Percentiles rank a stretch among this genome's conserved stretches.
Conservation (phyloP, 30 jellyfish, hydroid and myxozoan species). For the Haliclystus octoradiatus region DNA sequence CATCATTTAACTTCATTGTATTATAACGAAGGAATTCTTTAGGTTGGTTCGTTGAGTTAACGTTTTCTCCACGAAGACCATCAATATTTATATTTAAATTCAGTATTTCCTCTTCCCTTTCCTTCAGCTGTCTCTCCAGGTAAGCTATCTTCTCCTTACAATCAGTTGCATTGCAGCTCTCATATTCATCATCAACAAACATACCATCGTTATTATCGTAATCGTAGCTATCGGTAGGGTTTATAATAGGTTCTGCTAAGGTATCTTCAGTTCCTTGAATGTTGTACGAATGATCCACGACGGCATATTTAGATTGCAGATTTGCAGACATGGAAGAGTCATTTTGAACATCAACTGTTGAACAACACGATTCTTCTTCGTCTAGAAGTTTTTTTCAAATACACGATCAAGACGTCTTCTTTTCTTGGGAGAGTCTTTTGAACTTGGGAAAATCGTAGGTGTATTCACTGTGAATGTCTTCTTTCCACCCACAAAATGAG, state of each 20-base stretch:
- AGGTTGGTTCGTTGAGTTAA: neutral
- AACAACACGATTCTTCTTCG: too few species aligned
- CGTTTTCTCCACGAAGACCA: neutral
- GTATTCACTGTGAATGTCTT: neutral
- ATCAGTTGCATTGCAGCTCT: too few species aligned
- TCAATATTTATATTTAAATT: neutral
- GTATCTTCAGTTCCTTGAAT: neutral
- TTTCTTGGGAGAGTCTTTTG: neutral
- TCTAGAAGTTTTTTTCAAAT: too few species aligned
- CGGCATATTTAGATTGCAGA: too few species aligned
- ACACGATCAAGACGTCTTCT: neutral
- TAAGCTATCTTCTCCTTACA: too few species aligned
- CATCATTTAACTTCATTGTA: neutral
- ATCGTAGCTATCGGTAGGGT: too few species aligned
- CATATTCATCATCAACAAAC: too few species aligned
- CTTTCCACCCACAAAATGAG: neutral
- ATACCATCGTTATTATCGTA: too few species aligned
- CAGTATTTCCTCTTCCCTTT: neutral
- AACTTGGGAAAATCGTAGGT: neutral
- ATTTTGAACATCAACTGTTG: too few species aligned
- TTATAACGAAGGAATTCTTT: neutral
- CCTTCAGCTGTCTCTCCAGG: neutral
- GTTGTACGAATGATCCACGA: neutral
- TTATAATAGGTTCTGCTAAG: too few species aligned
- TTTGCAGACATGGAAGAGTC: too few species aligned